Evolutionary conservation across 2,797 vertebrate genomes (phyloP).

Genomic region (Gadopsis bispinosus): DNA sequence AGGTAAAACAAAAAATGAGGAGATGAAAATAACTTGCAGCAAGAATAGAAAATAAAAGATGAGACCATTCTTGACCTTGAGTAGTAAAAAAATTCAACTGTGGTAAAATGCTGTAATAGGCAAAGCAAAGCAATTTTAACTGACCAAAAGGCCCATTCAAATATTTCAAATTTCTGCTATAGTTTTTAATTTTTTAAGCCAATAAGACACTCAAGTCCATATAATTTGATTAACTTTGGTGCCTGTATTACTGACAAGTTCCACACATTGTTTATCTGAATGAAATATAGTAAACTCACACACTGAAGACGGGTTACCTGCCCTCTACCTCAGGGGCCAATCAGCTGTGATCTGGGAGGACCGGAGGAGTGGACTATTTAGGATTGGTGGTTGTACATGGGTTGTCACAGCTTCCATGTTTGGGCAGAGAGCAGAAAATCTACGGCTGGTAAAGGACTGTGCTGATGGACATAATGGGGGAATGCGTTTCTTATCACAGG

Average conservation of each 20-base stretch:
- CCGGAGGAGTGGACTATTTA: not conserved
- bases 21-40: not conserved
- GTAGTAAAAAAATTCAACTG: not conserved
- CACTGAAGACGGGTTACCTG: not conserved
- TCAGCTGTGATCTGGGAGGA: not conserved
- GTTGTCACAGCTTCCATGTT: not conserved
- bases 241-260: not conserved
- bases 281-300: not conserved
- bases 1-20: not conserved
- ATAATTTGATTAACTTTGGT: not conserved
- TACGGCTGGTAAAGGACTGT: slow-evolving; percentile 20
- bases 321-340: not conserved
- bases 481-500: slow-evolving; percentile 35
- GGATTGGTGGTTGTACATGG: not conserved
- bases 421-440: slow-evolving; percentile 11
- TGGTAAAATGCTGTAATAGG: not conserved
- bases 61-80: not conserved
- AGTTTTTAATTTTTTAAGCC: not conserved
- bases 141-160: not conserved
- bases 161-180: not conserved
- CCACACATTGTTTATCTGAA: not conserved
- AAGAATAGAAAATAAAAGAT: not conserved
- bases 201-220: not conserved
- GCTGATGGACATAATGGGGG: slow-evolving; percentile 35
- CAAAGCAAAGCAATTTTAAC: not conserved